A percentile compares a stretch with the other conserved stretches of the same genome.
Conservation (phyloP, 2,888 invertebrate genomes). For the Protodeltote pygarga region DNA sequence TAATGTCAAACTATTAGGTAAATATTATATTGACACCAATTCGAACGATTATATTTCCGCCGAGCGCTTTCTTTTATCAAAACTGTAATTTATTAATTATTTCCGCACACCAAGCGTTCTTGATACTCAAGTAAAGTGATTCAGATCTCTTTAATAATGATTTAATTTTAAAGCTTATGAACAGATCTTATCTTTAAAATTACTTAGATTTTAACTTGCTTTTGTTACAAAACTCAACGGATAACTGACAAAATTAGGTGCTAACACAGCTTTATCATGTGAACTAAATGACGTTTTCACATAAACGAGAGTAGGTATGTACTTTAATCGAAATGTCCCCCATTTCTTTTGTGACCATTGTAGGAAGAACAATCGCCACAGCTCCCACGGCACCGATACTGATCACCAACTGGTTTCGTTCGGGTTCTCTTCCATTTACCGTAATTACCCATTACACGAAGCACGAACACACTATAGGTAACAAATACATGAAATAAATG, state of each 20-base stretch:
- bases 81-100: slow-evolving; percentile 2
- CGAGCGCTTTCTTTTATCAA: slow-evolving; percentile 26
- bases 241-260: not conserved
- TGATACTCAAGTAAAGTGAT: slow-evolving; percentile 3
- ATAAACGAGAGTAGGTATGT: slow-evolving; percentile 10
- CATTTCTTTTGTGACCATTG: slow-evolving; percentile 58
- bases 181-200: slow-evolving; percentile 18
- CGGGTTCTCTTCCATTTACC: slow-evolving; percentile 21
- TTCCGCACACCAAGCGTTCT: slow-evolving; percentile 1
- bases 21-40: slow-evolving; percentile 20
- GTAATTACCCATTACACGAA: slow-evolving; percentile 32
- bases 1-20: slow-evolving; percentile 2
- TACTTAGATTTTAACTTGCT: slow-evolving; percentile 5
- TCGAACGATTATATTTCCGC: slow-evolving; percentile 4
- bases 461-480: slow-evolving; percentile 21
- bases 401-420: slow-evolving; percentile 42
- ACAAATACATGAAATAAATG: slow-evolving; percentile 24
- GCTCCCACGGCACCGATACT: slow-evolving; percentile 63
- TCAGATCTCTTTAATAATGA: slow-evolving; percentile 14
- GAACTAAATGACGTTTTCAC: slow-evolving; percentile 17
- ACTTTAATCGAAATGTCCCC: slow-evolving; percentile 43
- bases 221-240: not conserved
- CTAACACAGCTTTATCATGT: slow-evolving; percentile 13
- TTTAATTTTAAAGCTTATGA: slow-evolving; percentile 12
- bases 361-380: slow-evolving; percentile 47